Conservation (phyloP, 2,888 invertebrate species). For the Lucinisca nassula region DNA sequence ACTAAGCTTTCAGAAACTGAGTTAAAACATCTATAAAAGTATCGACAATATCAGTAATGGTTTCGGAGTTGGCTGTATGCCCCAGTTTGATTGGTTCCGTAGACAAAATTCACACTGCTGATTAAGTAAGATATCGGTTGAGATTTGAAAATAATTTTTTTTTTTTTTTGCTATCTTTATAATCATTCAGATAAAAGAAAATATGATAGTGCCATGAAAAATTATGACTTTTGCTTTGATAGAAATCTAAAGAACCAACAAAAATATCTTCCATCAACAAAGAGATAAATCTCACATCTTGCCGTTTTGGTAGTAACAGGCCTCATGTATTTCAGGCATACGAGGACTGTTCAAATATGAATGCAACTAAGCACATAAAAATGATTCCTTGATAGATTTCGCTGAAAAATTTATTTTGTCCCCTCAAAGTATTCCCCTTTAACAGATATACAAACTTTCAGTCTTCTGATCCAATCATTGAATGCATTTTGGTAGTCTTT, state of each 20-base stretch:
- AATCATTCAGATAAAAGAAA: not conserved
- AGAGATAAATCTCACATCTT: too few relatives aligned
- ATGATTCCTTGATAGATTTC: too few relatives aligned
- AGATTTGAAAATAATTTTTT: not conserved
- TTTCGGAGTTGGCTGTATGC: not conserved
- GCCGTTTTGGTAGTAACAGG: too few relatives aligned
- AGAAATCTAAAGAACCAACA: not conserved
- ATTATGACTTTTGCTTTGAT: not conserved
- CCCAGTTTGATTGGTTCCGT: not conserved
- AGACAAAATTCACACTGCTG: not conserved
- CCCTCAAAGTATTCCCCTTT: too few relatives aligned
- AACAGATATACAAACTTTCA: too few relatives aligned
- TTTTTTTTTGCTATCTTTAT: not conserved
- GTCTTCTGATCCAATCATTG: too few relatives aligned
- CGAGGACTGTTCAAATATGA: too few relatives aligned
- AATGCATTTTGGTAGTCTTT: too few relatives aligned
- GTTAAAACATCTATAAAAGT: conserved; percentile 4
- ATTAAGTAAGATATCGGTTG: not conserved
- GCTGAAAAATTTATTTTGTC: too few relatives aligned
- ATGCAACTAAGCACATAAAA: too few relatives aligned
- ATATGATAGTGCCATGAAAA: not conserved
- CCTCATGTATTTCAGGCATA: too few relatives aligned
- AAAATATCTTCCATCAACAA: too few relatives aligned
- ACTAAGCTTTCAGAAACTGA: not conserved
- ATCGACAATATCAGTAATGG: not conserved